These are phyloP conservation scores for Chrysolina haemoptera DNA, from an alignment of 2,888 invertebrate species.

Conservation along the genomic window DNA sequence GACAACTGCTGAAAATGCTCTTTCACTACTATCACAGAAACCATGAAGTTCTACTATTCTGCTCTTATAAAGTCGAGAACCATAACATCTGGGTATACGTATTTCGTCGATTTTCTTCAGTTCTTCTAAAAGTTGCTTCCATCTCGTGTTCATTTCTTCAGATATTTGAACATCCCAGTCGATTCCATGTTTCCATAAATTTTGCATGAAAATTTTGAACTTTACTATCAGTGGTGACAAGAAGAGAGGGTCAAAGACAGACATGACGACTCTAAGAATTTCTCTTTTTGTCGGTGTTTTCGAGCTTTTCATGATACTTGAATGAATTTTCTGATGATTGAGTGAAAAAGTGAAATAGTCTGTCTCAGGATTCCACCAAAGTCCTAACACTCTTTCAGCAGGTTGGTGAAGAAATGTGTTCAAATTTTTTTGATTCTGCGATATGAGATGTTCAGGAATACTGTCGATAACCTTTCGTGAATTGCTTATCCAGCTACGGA, in stretches of 20 bases:
- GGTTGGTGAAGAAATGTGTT: too few species aligned
- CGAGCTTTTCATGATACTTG: not conserved
- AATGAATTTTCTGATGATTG: not conserved
- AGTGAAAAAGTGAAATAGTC: not conserved
- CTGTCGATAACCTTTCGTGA: not conserved
- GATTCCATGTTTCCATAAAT: conserved; percentile 1
- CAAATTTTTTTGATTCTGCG: too few species aligned
- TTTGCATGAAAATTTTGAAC: not conserved
- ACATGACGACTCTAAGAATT: conserved; percentile 5
- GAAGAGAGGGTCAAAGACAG: conserved; percentile 4
- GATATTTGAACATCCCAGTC: not conserved
- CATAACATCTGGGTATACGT: not conserved
- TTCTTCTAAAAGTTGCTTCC: not conserved
- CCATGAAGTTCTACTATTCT: too few species aligned
- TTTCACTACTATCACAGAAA: too few species aligned
- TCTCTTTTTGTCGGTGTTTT: conserved; percentile 1
- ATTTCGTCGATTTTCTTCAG: not conserved
- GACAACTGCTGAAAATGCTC: too few species aligned
- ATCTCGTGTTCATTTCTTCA: too few species aligned
- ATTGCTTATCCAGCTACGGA: conserved; percentile 18
- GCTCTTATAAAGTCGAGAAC: too few species aligned
- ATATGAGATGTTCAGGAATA: conserved; percentile 11
- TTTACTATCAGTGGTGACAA: not conserved
- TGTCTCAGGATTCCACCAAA: conserved; percentile 18
- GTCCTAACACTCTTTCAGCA: too few species aligned